These are phyloP conservation scores for Suncus etruscus DNA, from an alignment of 2,113 vertebrate genomes.

Conservation along the genomic window DNA sequence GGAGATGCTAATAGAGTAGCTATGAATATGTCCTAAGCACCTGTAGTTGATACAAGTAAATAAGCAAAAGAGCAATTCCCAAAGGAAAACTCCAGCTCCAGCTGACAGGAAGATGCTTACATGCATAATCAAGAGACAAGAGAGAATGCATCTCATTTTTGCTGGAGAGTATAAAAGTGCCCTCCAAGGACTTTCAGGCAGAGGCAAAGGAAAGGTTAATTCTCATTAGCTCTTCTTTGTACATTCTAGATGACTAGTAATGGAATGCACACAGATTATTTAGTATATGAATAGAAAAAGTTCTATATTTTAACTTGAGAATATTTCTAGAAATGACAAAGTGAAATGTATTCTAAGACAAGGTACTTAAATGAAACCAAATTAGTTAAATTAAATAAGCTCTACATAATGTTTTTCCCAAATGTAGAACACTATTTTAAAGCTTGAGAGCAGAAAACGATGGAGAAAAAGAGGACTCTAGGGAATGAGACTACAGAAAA, in stretches of 20 bases:
- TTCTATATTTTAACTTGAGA: constrained; percentile 7
- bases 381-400: neutral
- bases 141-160: neutral
- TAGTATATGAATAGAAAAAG: neutral
- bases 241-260: neutral
- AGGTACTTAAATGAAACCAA: constrained; percentile 20
- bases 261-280: constrained; percentile 37
- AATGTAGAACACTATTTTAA: neutral
- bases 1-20: neutral
- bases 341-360: neutral
- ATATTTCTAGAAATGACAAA: neutral
- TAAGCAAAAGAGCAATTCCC: constrained; percentile 10
- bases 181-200: neutral
- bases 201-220: constrained; percentile 28
- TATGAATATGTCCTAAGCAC: constrained; percentile 48
- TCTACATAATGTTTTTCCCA: constrained; percentile 14
- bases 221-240: constrained; percentile 11
- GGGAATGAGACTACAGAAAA: neutral
- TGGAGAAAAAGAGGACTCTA: neutral
- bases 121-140: neutral
- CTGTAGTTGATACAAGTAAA: constrained; percentile 21
- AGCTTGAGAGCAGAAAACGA: neutral
- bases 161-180: neutral
- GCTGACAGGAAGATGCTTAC: neutral
- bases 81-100: neutral